Percentiles rank a stretch among this genome's conserved stretches.
These are phyloP conservation scores for Pelagia noctiluca DNA, from an alignment of 30 jellyfish, hydroid and myxozoan species.

Conservation along the genomic window DNA sequence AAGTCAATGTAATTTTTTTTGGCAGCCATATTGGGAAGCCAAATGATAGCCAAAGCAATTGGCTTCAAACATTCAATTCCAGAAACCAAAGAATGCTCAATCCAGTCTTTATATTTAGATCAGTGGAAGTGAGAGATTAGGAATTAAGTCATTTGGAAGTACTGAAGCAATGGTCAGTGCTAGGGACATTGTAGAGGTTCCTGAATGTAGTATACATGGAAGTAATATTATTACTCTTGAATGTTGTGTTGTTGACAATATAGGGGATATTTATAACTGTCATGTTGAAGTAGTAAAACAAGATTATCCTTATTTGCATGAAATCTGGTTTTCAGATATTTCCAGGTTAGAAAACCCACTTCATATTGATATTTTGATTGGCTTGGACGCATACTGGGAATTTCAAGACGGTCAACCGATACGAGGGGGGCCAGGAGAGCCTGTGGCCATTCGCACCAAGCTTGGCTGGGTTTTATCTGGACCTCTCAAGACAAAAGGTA, in stretches of 20 bases:
- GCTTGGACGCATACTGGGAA: slow-evolving; percentile 32
- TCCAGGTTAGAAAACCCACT: background rate
- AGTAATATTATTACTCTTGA: slow-evolving; percentile 5
- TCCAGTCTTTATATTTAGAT: no score
- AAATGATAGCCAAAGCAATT: no score
- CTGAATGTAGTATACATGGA: slow-evolving; percentile 6
- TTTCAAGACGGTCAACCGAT: slow-evolving; percentile 6
- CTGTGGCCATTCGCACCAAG: slow-evolving; percentile 38
- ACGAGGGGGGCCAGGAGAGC: slow-evolving; percentile 49
- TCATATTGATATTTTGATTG: slow-evolving; percentile 33
- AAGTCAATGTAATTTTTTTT: no score
- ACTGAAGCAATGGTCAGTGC: background rate
- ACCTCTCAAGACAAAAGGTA: slow-evolving; percentile 39
- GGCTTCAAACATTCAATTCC: no score
- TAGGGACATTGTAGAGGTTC: slow-evolving; percentile 35
- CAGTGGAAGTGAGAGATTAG: slow-evolving; percentile 18
- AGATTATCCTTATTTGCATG: slow-evolving; percentile 36
- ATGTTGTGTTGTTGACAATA: slow-evolving; percentile 28
- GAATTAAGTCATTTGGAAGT: slow-evolving; percentile 12
- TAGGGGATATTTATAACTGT: background rate
- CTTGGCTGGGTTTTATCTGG: slow-evolving; percentile 34
- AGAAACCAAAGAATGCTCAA: no score
- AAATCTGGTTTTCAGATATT: background rate
- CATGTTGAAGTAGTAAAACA: slow-evolving; percentile 20
- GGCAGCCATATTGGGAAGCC: no score